Evolutionary conservation across 2,113 vertebrate genomes (phyloP).

Genomic region (Pomatostomus ruficeps): DNA sequence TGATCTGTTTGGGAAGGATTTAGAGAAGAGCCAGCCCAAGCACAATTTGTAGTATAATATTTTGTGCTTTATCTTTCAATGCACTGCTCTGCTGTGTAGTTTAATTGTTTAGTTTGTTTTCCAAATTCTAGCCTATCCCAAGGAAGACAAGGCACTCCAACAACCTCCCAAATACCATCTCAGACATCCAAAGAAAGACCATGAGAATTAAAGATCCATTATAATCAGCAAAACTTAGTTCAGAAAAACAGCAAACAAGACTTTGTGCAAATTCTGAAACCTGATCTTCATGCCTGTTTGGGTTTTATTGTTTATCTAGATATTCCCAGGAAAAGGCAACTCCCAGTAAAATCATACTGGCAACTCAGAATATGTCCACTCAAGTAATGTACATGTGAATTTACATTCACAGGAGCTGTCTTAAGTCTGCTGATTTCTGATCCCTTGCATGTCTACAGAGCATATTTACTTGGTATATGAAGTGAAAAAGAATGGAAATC

Average conservation of each 20-base stretch:
- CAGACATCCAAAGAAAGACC: background rate
- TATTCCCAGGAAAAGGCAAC: background rate
- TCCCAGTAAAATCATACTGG: background rate
- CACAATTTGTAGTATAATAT: background rate
- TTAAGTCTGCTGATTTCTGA: background rate
- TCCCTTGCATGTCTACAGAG: background rate
- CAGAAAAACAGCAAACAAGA: background rate
- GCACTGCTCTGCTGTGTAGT: background rate
- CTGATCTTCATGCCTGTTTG: background rate
- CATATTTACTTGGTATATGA: background rate
- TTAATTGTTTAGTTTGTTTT: background rate
- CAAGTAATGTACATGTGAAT: background rate
- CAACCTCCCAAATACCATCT: background rate
- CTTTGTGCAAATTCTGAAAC: background rate
- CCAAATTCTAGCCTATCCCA: background rate
- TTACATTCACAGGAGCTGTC: background rate
- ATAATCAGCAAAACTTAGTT: background rate
- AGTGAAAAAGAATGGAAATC: slow-evolving; percentile 5
- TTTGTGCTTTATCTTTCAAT: background rate
- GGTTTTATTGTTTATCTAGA: background rate
- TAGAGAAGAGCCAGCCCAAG: background rate
- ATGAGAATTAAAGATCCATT: background rate
- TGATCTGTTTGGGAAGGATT: background rate
- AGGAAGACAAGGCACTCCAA: background rate
- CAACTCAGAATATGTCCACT: background rate